Conservation (phyloP, 2,888 invertebrate genomes). For the Isotomurus palustris region DNA sequence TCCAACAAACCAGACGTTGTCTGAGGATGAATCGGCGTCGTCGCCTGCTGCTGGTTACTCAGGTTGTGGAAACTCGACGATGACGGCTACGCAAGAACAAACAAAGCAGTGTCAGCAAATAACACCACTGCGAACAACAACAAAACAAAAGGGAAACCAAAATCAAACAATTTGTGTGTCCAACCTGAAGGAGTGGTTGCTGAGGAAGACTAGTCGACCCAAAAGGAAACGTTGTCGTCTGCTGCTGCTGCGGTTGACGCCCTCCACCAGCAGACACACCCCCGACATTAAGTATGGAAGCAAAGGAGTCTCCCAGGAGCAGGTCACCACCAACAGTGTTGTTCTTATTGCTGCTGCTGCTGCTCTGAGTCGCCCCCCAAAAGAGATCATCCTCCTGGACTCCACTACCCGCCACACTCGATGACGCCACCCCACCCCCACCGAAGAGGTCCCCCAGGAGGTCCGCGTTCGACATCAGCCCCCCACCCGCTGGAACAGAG, state of each 20-base stretch:
- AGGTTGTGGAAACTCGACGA: slow-evolving; percentile 36
- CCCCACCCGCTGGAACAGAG: too few relatives aligned
- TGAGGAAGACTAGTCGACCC: too few relatives aligned
- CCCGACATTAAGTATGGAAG: slow-evolving; percentile 29
- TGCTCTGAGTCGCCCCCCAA: slow-evolving; percentile 17
- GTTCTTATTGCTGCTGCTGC: neutral
- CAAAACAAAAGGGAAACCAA: neutral
- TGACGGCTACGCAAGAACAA: slow-evolving; percentile 11
- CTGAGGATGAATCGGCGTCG: too few relatives aligned
- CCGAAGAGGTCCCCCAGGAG: slow-evolving; percentile 40
- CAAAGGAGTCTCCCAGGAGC: slow-evolving; percentile 20
- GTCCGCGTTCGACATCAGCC: slow-evolving; percentile 13
- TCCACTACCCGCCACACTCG: neutral
- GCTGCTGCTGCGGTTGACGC: too few relatives aligned
- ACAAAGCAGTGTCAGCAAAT: neutral
- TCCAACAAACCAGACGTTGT: slow-evolving; percentile 7
- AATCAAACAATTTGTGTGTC: neutral
- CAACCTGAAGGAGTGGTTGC: neutral
- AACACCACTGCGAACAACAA: neutral
- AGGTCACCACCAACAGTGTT: neutral
- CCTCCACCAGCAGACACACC: slow-evolving; percentile 14
- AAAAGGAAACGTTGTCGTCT: too few relatives aligned
- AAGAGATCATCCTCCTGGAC: slow-evolving; percentile 19
- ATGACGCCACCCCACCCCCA: neutral
- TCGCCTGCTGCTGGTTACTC: slow-evolving; percentile 1